These are phyloP conservation scores for Tapirus indicus DNA, from an alignment of 2,797 vertebrate genomes.

Conservation along the genomic window DNA sequence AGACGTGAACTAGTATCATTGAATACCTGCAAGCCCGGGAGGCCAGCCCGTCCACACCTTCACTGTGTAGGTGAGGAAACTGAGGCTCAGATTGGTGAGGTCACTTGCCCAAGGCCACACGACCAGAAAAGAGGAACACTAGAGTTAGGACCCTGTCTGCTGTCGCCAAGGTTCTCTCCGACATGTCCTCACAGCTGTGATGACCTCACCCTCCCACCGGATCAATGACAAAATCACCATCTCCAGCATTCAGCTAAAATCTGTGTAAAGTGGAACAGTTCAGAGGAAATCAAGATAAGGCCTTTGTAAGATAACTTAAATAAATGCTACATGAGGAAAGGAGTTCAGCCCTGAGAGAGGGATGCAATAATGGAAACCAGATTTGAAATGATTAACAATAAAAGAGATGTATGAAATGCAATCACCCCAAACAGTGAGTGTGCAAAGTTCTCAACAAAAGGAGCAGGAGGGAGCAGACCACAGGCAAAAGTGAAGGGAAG, in stretches of 20 bases:
- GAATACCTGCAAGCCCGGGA: neutral
- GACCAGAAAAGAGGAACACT: neutral
- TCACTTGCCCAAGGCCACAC: neutral
- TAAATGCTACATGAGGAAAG: neutral
- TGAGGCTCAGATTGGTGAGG: neutral
- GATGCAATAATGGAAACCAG: conserved; percentile 22
- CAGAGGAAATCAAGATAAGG: neutral
- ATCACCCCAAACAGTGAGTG: neutral
- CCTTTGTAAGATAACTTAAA: neutral
- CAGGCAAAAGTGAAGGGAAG: neutral
- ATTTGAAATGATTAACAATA: neutral
- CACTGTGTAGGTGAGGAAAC: neutral
- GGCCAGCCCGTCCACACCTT: neutral
- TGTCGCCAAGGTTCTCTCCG: neutral
- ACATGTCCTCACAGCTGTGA: neutral
- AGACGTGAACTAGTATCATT: neutral
- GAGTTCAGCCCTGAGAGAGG: neutral
- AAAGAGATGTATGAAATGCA: conserved; percentile 40
- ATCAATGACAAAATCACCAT: neutral
- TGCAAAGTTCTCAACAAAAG: neutral
- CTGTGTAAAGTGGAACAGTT: neutral
- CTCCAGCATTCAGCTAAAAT: neutral
- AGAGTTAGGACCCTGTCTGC: neutral
- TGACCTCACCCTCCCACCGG: neutral
- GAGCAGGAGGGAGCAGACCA: neutral